Evolutionary conservation across 1,140 invertebrate genomes (phyloP), one percentile per base, ranked within the genome.

Genomic region (Leptinotarsa defecta): DNA sequence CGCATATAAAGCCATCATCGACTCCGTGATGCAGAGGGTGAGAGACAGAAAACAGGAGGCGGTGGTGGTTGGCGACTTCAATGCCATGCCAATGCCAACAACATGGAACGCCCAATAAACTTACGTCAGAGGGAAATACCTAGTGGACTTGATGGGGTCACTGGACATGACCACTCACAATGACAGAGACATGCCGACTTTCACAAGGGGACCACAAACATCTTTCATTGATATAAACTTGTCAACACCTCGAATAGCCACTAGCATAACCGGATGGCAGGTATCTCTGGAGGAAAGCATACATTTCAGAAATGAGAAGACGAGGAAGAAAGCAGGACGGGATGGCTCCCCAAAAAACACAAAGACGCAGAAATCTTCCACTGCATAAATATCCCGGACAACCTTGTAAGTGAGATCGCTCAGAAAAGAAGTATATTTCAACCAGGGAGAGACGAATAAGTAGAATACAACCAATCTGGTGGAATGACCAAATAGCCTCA

Each of bases 281-380:
- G 34, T 74, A 34, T 69, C 73, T 48, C 43, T 19, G 19, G 64
- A 49, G 19, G 19, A 68, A 64, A 57, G 52, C 15, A 34, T 34
- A 8, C 0, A 34, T 34, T 8, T 1, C 27, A 34, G 6, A 34
- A 34, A 8, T 1, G 27, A 34, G 1, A 34, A 34, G 27, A 34
- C 27, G 5, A 5, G 27, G 1, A 4, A n/a, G 17, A 4, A 52
- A 15, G 49, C 49, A 68, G 19, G 27, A 68, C n/a, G 34, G 67
- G 1, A 65, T 65, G 63, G 63, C 20, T n/a, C 24, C 19, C 19
- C 4, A 20, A 15, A 20, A 15, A 17, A 1, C 3, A 65, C 3
- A 22, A 24, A 65, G 20, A 65, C 20, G 24, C 4, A 0, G 20
- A 24, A 20, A 27, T 20, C 2, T 20, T 24, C 1, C 3, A 15